Evolutionary conservation across 2,797 vertebrate species (phyloP).

Genomic region (Basileuterus tristriatus): DNA sequence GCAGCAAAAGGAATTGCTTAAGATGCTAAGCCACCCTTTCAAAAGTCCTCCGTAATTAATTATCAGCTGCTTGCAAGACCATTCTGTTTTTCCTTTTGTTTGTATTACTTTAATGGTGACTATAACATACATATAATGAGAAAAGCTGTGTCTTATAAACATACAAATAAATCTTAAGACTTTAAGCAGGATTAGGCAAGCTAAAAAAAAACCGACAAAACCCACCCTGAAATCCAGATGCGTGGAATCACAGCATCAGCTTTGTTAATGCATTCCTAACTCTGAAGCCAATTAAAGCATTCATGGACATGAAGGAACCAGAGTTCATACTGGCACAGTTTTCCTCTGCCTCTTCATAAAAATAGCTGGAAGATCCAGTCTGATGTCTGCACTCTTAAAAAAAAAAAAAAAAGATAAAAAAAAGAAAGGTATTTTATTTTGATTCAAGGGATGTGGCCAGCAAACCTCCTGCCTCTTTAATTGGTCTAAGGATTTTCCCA

Average conservation of each 20-base stretch:
- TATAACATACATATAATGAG: conserved; percentile 39
- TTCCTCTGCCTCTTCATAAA: conserved; percentile 17
- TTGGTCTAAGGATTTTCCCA: not conserved
- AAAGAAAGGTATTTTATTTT: not conserved
- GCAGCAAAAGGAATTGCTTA: conserved; percentile 60
- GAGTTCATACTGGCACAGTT: not conserved
- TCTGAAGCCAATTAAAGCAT: conserved; percentile 57
- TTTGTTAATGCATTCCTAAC: conserved; percentile 49
- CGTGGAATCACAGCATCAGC: conserved; percentile 37
- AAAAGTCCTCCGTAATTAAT: conserved; percentile 64
- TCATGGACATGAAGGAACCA: not conserved
- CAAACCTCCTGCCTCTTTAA: not conserved
- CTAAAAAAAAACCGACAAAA: not conserved
- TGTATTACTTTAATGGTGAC: conserved; percentile 31
- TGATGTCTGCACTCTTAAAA: not conserved
- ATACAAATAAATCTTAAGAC: conserved; percentile 59
- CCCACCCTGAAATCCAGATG: conserved; percentile 49
- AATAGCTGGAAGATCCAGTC: not conserved
- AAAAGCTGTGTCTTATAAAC: conserved; percentile 51
- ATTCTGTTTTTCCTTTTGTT: conserved; percentile 47
- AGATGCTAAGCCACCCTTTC: conserved; percentile 48
- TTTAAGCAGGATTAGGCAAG: conserved; percentile 53
- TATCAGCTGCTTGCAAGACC: conserved; percentile 52
- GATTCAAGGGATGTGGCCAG: not conserved
- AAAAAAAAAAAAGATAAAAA: not conserved